Percentiles rank a stretch among this genome's conserved stretches.
Conservation (phyloP, 2,113 vertebrate genomes). For the Galemys pyrenaicus region DNA sequence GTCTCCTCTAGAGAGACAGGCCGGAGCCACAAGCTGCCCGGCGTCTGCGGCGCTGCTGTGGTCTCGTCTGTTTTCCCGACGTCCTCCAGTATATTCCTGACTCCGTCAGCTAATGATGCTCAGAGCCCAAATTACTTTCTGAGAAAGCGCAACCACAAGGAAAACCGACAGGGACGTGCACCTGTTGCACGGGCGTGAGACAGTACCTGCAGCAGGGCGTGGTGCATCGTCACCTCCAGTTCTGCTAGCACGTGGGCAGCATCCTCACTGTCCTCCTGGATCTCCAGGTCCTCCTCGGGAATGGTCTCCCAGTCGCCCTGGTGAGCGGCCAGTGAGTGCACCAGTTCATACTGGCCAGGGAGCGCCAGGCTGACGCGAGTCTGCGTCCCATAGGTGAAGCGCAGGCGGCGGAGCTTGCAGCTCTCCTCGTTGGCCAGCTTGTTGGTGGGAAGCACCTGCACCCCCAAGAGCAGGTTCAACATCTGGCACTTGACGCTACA, state of each 20-base stretch:
- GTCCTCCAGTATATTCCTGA: neutral
- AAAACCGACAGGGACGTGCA: neutral
- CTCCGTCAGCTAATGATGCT: neutral
- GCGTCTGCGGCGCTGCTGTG: neutral
- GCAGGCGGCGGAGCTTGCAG: conserved; percentile 93
- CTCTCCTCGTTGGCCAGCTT: conserved; percentile 80
- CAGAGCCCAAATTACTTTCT: neutral
- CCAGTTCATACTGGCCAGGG: conserved; percentile 95
- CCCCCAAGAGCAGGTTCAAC: conserved; percentile 93
- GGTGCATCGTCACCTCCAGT: conserved; percentile 95
- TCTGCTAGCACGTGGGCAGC: conserved; percentile 92
- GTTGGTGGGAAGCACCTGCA: conserved; percentile 89
- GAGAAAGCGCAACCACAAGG: conserved; percentile 18
- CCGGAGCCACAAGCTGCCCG: neutral
- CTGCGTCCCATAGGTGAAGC: conserved; percentile 92
- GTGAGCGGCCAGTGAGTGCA: conserved; percentile 93
- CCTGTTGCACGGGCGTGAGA: neutral
- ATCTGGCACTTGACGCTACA: conserved; percentile 93
- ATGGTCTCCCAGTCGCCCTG: conserved; percentile 95
- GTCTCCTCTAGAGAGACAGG: neutral
- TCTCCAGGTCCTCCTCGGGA: conserved; percentile 94
- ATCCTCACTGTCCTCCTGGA: conserved; percentile 91
- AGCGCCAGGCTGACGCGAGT: conserved; percentile 92
- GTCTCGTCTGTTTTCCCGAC: neutral
- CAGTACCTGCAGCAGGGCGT: conserved; percentile 93